Evolutionary conservation across 2,888 invertebrate genomes (phyloP).

Genomic region (Drosophila quinaria): DNA sequence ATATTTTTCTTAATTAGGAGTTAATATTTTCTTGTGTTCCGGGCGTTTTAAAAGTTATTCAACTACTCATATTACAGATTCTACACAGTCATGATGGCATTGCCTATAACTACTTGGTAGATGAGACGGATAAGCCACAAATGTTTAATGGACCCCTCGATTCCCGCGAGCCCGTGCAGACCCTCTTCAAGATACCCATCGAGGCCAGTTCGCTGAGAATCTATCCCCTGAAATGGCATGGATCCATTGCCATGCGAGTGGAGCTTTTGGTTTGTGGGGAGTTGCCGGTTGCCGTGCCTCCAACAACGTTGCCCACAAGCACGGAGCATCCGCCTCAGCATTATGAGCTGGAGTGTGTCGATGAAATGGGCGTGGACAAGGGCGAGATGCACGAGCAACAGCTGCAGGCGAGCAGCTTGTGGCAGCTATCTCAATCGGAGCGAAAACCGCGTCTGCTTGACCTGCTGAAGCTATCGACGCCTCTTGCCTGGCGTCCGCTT

Average conservation of each 20-base stretch:
- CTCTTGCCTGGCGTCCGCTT: slow-evolving; percentile 89
- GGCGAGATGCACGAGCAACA: slow-evolving; percentile 88
- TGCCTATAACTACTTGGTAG: slow-evolving; percentile 88
- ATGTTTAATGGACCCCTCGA: slow-evolving; percentile 91
- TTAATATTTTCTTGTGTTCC: background rate
- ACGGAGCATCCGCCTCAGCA: slow-evolving; percentile 50
- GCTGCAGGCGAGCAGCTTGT: slow-evolving; percentile 86
- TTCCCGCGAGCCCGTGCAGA: slow-evolving; percentile 87
- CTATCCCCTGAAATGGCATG: slow-evolving; percentile 91
- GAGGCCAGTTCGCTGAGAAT: slow-evolving; percentile 91
- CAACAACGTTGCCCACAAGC: slow-evolving; percentile 37
- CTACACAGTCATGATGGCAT: slow-evolving; percentile 90
- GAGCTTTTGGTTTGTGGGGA: slow-evolving; percentile 91
- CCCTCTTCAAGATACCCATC: slow-evolving; percentile 90
- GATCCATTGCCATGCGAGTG: slow-evolving; percentile 89
- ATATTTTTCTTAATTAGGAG: background rate
- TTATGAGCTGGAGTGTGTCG: slow-evolving; percentile 87
- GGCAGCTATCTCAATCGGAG: slow-evolving; percentile 74
- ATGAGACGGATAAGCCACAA: slow-evolving; percentile 87
- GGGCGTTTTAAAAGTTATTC: background rate
- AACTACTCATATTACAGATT: slow-evolving; percentile 62
- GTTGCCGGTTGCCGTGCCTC: slow-evolving; percentile 10
- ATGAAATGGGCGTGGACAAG: slow-evolving; percentile 90
- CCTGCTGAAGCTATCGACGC: slow-evolving; percentile 83
- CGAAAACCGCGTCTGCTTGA: slow-evolving; percentile 78